These are phyloP conservation scores for Phaenicophaeus curvirostris DNA, from an alignment of 2,797 vertebrate species.

Conservation along the genomic window DNA sequence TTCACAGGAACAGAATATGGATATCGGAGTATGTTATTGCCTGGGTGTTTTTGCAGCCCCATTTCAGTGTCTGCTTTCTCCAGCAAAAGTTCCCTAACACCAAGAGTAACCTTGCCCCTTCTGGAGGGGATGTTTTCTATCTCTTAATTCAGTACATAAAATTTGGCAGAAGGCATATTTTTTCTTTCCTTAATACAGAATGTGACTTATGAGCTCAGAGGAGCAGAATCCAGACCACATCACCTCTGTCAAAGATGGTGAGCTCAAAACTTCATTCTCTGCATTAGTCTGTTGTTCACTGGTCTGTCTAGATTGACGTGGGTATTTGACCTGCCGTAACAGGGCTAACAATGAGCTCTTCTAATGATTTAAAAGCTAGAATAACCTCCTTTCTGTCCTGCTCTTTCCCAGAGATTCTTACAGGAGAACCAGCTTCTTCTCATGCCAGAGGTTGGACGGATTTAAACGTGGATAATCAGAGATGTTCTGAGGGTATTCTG, in stretches of 20 bases:
- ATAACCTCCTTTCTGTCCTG: neutral
- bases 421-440: neutral
- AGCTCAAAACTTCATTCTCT: neutral
- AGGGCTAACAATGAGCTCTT: neutral
- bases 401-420: neutral
- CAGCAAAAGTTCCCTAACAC: neutral
- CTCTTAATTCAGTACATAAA: neutral
- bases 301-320: neutral
- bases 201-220: neutral
- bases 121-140: neutral
- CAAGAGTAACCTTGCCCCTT: neutral
- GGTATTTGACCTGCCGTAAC: neutral
- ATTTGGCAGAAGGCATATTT: neutral
- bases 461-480: neutral
- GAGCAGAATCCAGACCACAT: neutral
- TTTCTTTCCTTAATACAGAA: neutral
- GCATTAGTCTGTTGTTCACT: neutral
- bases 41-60: neutral
- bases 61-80: neutral
- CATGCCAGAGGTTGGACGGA: neutral
- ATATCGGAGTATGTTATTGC: neutral
- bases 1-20: neutral
- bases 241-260: neutral
- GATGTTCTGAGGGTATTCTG: neutral
- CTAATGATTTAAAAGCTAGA: neutral